Conservation (phyloP, 1,140 invertebrate genomes). For the Sarcophaga bullata region DNA sequence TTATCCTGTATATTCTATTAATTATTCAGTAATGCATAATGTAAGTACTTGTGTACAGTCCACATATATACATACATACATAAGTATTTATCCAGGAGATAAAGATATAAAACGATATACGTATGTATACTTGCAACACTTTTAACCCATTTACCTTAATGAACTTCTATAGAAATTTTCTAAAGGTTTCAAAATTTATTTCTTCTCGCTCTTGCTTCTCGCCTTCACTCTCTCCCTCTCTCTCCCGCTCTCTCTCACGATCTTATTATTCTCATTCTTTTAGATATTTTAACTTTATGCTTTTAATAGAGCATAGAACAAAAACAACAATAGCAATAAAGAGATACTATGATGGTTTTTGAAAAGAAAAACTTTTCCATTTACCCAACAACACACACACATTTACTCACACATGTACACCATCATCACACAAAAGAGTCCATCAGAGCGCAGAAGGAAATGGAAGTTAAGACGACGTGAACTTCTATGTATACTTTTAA, state of each 20-base stretch:
- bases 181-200: constrained; percentile 7
- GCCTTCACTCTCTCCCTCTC: too few species aligned
- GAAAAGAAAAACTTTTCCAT: constrained; percentile 10
- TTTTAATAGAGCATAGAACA: background rate
- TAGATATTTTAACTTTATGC: background rate
- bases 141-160: constrained; percentile 26
- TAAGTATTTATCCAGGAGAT: background rate
- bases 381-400: background rate
- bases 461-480: background rate
- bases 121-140: background rate
- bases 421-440: background rate
- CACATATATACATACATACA: background rate
- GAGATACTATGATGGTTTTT: background rate
- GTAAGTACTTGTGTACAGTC: background rate
- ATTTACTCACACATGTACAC: too few species aligned
- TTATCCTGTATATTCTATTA: background rate
- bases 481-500: too few species aligned
- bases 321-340: background rate
- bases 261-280: background rate
- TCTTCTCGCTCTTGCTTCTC: too few species aligned
- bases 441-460: background rate
- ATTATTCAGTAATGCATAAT: background rate
- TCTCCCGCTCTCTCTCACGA: too few species aligned
- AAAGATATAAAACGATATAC: background rate
- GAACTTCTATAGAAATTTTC: constrained; percentile 12